Evolutionary conservation across 2,888 invertebrate genomes (phyloP).

Genomic region (Acronicta aceris): DNA sequence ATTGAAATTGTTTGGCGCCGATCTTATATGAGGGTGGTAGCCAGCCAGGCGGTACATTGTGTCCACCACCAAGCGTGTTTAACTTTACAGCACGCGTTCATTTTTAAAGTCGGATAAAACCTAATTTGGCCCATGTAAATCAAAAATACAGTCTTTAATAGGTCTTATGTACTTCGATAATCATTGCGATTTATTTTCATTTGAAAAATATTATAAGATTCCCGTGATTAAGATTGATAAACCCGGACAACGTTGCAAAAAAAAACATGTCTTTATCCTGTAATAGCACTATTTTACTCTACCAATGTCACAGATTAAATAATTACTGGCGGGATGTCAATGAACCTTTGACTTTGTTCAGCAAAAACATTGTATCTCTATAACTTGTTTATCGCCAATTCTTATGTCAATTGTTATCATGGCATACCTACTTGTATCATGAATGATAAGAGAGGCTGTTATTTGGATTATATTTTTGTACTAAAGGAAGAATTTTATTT

Average conservation of each 20-base stretch:
- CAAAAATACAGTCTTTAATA: slow-evolving; percentile 25
- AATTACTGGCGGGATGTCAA: slow-evolving; percentile 57
- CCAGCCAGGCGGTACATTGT: too few relatives aligned
- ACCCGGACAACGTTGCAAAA: slow-evolving; percentile 14
- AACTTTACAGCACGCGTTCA: background rate
- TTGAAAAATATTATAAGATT: slow-evolving; percentile 37
- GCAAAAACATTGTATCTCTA: slow-evolving; percentile 54
- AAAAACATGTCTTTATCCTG: slow-evolving; percentile 7
- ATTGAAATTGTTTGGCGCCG: too few relatives aligned
- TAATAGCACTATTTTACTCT: slow-evolving; percentile 36
- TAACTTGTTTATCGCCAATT: slow-evolving; percentile 60
- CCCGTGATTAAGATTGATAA: slow-evolving; percentile 37
- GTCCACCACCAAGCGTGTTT: too few relatives aligned
- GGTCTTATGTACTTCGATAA: slow-evolving; percentile 2
- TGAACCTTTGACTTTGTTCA: slow-evolving; percentile 66
- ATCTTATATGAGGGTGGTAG: too few relatives aligned
- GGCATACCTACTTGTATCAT: slow-evolving; percentile 35
- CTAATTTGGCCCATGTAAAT: slow-evolving; percentile 8
- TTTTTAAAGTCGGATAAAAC: slow-evolving; percentile 4
- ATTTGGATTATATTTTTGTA: slow-evolving; percentile 23
- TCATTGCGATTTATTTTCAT: slow-evolving; percentile 2
- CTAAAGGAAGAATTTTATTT: background rate
- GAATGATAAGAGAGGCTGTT: slow-evolving; percentile 46
- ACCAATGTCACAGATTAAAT: slow-evolving; percentile 59
- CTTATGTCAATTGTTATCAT: slow-evolving; percentile 67